phyloP scores from a whole-genome alignment of 2,888 invertebrate species.

The Galerucella nymphaeae region DNA sequence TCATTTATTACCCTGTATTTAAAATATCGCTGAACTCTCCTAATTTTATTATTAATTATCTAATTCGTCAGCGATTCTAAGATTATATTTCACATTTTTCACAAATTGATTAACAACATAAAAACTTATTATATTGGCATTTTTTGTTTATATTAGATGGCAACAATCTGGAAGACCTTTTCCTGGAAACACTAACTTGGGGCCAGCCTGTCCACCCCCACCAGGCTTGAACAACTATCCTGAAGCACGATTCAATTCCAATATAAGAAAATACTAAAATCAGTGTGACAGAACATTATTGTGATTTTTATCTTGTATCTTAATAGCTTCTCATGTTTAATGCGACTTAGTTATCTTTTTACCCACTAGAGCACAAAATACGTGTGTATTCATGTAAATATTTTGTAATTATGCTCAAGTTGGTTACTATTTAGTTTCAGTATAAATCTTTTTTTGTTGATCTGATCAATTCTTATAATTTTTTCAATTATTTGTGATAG shows the following conservation, averaged over 20 bases:
- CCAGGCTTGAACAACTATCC: slow-evolving; percentile 61
- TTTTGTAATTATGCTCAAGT: background rate
- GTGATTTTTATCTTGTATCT: background rate
- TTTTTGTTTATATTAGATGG: slow-evolving; percentile 45
- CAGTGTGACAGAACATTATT: background rate
- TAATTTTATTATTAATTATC: background rate
- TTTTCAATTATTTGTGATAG: background rate
- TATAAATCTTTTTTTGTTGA: background rate
- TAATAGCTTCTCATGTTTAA: background rate
- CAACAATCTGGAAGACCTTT: slow-evolving; percentile 48
- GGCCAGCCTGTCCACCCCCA: slow-evolving; percentile 61
- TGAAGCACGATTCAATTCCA: slow-evolving; percentile 55
- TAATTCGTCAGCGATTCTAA: background rate
- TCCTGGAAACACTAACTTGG: slow-evolving; percentile 53
- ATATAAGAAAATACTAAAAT: slow-evolving; percentile 40
- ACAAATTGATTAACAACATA: no score
- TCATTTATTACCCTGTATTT: slow-evolving; percentile 1
- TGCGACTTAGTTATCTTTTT: background rate
- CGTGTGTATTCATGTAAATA: background rate
- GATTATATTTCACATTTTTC: background rate
- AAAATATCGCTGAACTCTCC: background rate
- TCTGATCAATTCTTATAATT: no score
- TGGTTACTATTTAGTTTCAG: background rate
- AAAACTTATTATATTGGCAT: no score
- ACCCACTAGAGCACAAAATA: background rate